A percentile compares a stretch with the other conserved stretches of the same genome.
phyloP scores from a whole-genome alignment of 1,140 invertebrate species.

The Eumeta japonica region DNA sequence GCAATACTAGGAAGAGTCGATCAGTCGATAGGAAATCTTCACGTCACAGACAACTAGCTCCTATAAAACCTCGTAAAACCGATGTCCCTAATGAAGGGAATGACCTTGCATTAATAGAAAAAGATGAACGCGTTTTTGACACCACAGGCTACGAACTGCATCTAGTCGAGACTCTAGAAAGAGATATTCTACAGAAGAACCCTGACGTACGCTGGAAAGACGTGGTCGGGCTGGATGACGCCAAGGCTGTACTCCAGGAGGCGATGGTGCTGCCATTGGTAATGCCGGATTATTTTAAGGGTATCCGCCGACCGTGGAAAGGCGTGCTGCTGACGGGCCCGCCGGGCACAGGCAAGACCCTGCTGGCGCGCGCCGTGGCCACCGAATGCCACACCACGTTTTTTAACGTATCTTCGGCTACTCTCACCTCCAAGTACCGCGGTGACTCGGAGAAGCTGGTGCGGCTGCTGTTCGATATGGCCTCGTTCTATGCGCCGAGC shows the following conservation, averaged over 20 bases:
- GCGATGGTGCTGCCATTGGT: slow-evolving; percentile 95
- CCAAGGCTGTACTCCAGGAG: slow-evolving; percentile 93
- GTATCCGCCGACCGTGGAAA: slow-evolving; percentile 85
- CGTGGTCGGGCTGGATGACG: slow-evolving; percentile 94
- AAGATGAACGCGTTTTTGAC: slow-evolving; percentile 69
- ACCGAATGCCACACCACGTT: slow-evolving; percentile 99
- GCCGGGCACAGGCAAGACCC: slow-evolving; percentile 96
- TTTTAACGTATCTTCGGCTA: slow-evolving; percentile 97
- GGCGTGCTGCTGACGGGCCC: slow-evolving; percentile 85
- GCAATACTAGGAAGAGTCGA: slow-evolving; percentile 53
- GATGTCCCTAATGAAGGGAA: slow-evolving; percentile 32
- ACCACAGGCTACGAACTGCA: slow-evolving; percentile 74
- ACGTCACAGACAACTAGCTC: slow-evolving; percentile 28
- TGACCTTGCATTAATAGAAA: slow-evolving; percentile 36
- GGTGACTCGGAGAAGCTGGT: slow-evolving; percentile 99
- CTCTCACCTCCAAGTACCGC: slow-evolving; percentile 95
- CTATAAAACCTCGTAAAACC: slow-evolving; percentile 42
- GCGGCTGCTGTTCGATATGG: slow-evolving; percentile 96
- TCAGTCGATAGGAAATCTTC: slow-evolving; percentile 54
- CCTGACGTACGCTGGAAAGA: slow-evolving; percentile 95
- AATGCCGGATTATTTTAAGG: slow-evolving; percentile 98
- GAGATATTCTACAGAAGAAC: slow-evolving; percentile 96
- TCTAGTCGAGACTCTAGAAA: slow-evolving; percentile 79
- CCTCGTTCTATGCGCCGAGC: slow-evolving; percentile 95
- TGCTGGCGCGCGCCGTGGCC: slow-evolving; percentile 97